Percentiles rank a stretch among this genome's conserved stretches.
Conservation (phyloP, 1,140 invertebrate genomes). For the Hirudo medicinalis region DNA sequence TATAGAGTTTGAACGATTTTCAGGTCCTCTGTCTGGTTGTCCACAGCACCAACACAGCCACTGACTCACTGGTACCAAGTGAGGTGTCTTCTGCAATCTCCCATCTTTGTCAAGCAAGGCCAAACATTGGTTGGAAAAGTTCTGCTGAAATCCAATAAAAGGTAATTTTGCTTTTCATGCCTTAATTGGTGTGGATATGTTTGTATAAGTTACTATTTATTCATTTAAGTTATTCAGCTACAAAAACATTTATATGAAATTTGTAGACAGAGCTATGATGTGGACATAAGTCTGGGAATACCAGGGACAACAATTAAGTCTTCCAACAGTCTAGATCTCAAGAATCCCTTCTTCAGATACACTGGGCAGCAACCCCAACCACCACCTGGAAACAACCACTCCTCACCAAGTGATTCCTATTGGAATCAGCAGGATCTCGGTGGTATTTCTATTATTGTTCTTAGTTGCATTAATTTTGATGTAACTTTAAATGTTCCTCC, state of each 20-base stretch:
- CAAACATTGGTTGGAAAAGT: conserved; percentile 77
- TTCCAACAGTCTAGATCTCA: conserved; percentile 80
- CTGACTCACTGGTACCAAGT: conserved; percentile 99
- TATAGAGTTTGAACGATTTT: conserved; percentile 17
- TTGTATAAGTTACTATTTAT: too few relatives aligned
- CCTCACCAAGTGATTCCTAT: conserved; percentile 22
- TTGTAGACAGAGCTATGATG: conserved; percentile 83
- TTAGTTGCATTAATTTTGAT: too few relatives aligned
- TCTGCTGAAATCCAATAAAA: conserved; percentile 77
- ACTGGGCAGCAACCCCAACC: conserved; percentile 22
- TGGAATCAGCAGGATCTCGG: conserved; percentile 19
- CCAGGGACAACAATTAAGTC: conserved; percentile 63
- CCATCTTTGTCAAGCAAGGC: conserved; percentile 85
- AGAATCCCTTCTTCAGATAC: conserved; percentile 88
- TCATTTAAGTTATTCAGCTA: not conserved
- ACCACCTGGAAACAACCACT: conserved; percentile 22
- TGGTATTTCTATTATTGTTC: too few relatives aligned
- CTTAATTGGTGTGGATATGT: too few relatives aligned
- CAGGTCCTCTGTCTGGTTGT: conserved; percentile 79
- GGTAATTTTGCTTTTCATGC: conserved; percentile 42
- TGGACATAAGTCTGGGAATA: conserved; percentile 82
- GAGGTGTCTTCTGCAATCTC: conserved; percentile 79
- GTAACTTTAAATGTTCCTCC: too few relatives aligned
- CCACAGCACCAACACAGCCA: conserved; percentile 95
- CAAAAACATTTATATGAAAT: conserved; percentile 28